A percentile compares a stretch with the other conserved stretches of the same genome.
phyloP scores from a whole-genome alignment of 2,888 invertebrate genomes.

The Drosophila gaucha region DNA sequence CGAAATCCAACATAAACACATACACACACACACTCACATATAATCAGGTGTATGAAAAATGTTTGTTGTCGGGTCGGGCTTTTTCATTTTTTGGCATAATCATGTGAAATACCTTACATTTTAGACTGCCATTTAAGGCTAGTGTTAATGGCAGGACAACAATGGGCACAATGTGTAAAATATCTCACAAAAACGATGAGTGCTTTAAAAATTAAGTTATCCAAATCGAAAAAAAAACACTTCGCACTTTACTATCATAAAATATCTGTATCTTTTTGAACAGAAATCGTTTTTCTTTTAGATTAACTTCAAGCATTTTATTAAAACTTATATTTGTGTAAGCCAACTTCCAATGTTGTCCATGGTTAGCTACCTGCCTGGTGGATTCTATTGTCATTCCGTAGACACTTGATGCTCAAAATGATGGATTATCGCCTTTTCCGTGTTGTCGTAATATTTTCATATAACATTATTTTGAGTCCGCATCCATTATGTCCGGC shows the following conservation, averaged over 20 bases:
- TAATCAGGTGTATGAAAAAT: constrained; percentile 17
- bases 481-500: constrained; percentile 41
- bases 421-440: constrained; percentile 66
- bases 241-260: not conserved
- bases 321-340: not conserved
- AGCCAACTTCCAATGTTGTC: not conserved
- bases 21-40: constrained; percentile 7
- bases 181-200: not conserved
- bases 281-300: not conserved
- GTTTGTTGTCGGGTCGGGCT: constrained; percentile 40
- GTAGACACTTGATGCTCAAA: constrained; percentile 39
- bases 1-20: not conserved
- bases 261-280: too few species aligned
- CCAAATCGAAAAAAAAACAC: not conserved
- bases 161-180: not conserved
- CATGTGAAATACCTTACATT: constrained; percentile 39
- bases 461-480: constrained; percentile 31
- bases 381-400: constrained; percentile 26
- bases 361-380: constrained; percentile 15
- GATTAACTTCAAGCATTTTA: too few species aligned
- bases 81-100: constrained; percentile 49
- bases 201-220: too few species aligned
- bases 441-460: constrained; percentile 41
- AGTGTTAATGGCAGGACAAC: constrained; percentile 18
- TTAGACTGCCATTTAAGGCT: constrained; percentile 7